Evolutionary conservation across 2,797 vertebrate species (phyloP), one percentile per base, ranked within the genome.

Genomic region (Gallinago solitaria): DNA sequence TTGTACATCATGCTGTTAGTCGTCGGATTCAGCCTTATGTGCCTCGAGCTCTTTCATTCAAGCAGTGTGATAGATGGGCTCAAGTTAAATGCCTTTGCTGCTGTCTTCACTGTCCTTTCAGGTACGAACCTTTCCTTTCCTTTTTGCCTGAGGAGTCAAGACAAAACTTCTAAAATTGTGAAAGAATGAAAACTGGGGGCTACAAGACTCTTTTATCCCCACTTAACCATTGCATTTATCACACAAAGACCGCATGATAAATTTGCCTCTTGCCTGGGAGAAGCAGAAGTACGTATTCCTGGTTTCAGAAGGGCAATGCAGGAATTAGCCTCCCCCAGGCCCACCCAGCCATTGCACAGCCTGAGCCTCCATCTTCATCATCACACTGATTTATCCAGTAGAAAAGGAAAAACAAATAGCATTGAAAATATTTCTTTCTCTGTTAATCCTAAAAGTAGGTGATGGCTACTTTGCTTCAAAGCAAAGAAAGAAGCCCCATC

Each of bases 11-110:
- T 99, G 93, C 98, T 99, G 97, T 97, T 99, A 97, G 98, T 99
- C 78, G 99, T 99, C 8, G 99, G 99, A 91, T 99, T 99, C 98
- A 99, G 98, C 96, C 99, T 99, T 91, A 99, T 99, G 99, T 99
- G 99, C 98, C 98, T 99, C 27, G 99, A 99, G 97, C 99, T 99
- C 78, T 98, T 99, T 96, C 99, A 99, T 98, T 99, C 99, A 96
- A 99, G 98, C 98, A 99, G 98, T 68, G 98, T 99, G 98, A 99
- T 99, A 80, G 99, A 99, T 68, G 99, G 99, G 86, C 99, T 99
- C 97, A 99, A 99, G 96, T 98, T 99, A 94, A 99, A 99, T 53
- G 99, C 99, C 97, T 99, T 99, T 33, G 99, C 99, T 2, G 99
- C 99, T 16, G 99, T 99, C 97, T 99, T 99, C 98, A 99, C 99